These are phyloP conservation scores for Unio delphinus DNA, from an alignment of 2,888 invertebrate species.

Conservation along the genomic window DNA sequence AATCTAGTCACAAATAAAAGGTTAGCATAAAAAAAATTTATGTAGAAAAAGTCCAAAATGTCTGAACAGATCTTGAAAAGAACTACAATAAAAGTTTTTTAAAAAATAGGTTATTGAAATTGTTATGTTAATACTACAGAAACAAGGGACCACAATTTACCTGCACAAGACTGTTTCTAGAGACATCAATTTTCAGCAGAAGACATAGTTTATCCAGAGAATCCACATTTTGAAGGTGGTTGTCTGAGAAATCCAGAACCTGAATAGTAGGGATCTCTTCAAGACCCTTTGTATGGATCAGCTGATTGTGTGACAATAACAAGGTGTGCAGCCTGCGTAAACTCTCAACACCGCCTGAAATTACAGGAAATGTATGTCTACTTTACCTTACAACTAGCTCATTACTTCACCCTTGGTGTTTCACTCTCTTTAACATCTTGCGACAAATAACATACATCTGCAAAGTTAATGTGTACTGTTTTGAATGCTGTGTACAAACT, in stretches of 20 bases:
- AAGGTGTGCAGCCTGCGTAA: slow-evolving; percentile 61
- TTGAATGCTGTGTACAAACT: no score
- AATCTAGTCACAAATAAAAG: no score
- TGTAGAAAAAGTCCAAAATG: no score
- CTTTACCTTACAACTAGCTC: not conserved
- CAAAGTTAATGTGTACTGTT: no score
- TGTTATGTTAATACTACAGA: no score
- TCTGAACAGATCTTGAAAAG: no score
- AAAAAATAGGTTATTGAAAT: no score
- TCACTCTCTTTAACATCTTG: no score
- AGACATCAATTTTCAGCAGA: slow-evolving; percentile 52
- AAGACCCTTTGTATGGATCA: slow-evolving; percentile 60
- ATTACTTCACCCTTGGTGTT: no score
- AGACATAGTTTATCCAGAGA: slow-evolving; percentile 59
- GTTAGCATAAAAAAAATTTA: no score
- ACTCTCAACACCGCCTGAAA: slow-evolving; percentile 55
- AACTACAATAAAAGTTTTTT: no score
- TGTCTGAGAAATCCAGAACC: slow-evolving; percentile 61
- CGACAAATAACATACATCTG: no score
- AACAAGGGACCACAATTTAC: slow-evolving; percentile 26
- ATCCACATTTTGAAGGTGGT: slow-evolving; percentile 59
- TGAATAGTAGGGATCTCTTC: slow-evolving; percentile 59
- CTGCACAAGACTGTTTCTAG: slow-evolving; percentile 62
- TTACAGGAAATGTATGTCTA: not conserved
- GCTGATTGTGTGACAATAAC: slow-evolving; percentile 60